Percentiles rank a stretch among this genome's conserved stretches.
These are phyloP conservation scores for Crotalus viridis DNA, from an alignment of 2,113 vertebrate species.

Conservation along the genomic window DNA sequence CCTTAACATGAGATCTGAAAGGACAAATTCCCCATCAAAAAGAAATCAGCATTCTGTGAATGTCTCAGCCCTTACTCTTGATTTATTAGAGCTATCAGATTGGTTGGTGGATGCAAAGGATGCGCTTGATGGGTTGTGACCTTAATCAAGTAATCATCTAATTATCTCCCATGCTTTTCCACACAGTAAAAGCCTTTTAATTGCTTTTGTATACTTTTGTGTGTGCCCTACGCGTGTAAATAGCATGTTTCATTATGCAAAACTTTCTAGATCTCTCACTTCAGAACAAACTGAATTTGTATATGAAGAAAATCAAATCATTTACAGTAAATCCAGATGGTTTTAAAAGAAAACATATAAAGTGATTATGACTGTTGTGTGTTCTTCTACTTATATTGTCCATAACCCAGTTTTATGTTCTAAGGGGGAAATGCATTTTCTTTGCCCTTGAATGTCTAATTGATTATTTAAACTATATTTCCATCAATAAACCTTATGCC, in stretches of 20 bases:
- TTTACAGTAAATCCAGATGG: conserved; percentile 57
- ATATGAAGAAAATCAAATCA: conserved; percentile 58
- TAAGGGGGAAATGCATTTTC: conserved; percentile 52
- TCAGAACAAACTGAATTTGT: conserved; percentile 63
- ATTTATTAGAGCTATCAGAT: not conserved
- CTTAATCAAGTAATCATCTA: conserved; percentile 40
- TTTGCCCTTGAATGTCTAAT: conserved; percentile 66
- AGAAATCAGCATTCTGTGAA: not conserved
- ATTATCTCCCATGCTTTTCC: conserved; percentile 57
- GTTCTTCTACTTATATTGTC: conserved; percentile 66
- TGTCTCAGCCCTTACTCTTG: not conserved
- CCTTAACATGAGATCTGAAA: not conserved
- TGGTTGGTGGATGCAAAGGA: not conserved
- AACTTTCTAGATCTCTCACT: conserved; percentile 60
- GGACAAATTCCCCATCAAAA: not conserved
- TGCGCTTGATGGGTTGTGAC: conserved; percentile 8
- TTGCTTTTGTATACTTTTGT: conserved; percentile 59
- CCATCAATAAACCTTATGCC: conserved; percentile 75
- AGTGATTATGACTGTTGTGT: conserved; percentile 62
- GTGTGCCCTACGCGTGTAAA: conserved; percentile 66
- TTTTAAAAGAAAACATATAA: conserved; percentile 47
- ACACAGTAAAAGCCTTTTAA: conserved; percentile 51
- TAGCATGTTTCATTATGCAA: conserved; percentile 67
- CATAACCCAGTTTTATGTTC: conserved; percentile 62
- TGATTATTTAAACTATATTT: conserved; percentile 70